These are phyloP conservation scores for Halictus rubicundus DNA, from an alignment of 1,140 invertebrate species.

Conservation along the genomic window DNA sequence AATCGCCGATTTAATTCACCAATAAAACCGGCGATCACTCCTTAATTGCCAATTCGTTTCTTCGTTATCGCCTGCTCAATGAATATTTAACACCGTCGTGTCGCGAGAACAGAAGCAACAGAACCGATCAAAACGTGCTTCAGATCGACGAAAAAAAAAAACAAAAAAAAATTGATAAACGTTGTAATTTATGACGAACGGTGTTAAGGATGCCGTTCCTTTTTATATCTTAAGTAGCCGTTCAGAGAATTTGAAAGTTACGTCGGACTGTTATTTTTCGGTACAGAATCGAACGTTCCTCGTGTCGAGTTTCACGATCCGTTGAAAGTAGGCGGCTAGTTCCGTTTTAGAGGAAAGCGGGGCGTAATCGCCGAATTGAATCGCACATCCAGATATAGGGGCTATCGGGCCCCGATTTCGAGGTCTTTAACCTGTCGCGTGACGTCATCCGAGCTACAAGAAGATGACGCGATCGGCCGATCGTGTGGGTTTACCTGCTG, in stretches of 20 bases:
- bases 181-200: neutral
- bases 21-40: neutral
- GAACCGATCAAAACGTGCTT: neutral
- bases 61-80: neutral
- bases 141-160: neutral
- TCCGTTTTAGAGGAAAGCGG: slow-evolving; percentile 20
- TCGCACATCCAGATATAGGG: slow-evolving; percentile 13
- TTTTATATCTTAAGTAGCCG: neutral
- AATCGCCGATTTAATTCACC: neutral
- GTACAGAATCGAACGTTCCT: neutral
- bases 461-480: slow-evolving; percentile 65
- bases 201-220: neutral
- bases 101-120: neutral
- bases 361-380: slow-evolving; percentile 39
- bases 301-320: neutral
- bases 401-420: slow-evolving; percentile 30
- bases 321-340: slow-evolving; percentile 3
- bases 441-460: slow-evolving; percentile 63
- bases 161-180: too few relatives aligned
- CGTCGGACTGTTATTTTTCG: neutral
- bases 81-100: neutral
- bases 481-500: slow-evolving; percentile 66
- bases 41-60: neutral
- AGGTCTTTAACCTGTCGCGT: slow-evolving; percentile 61
- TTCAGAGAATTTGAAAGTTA: neutral